Evolutionary conservation across 2,113 vertebrate genomes (phyloP).

Genomic region (Paedocypris sp.): DNA sequence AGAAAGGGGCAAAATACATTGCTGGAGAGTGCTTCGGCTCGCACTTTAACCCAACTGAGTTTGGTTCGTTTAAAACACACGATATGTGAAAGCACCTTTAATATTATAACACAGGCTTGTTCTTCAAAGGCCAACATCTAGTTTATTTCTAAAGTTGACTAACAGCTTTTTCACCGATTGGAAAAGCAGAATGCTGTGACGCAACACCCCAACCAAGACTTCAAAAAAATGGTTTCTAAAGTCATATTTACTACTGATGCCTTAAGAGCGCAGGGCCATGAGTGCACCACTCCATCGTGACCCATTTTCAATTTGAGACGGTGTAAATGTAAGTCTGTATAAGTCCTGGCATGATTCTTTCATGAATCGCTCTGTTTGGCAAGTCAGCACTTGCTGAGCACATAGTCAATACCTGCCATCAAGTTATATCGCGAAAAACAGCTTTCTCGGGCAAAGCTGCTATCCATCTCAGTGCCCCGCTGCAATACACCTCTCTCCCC

Average conservation of each 20-base stretch:
- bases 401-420: conserved; percentile 63
- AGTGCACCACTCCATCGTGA: background rate
- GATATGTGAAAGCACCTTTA: too few relatives aligned
- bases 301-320: background rate
- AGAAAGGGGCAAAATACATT: too few relatives aligned
- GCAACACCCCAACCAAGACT: too few relatives aligned
- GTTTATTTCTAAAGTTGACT: too few relatives aligned
- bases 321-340: conserved; percentile 37
- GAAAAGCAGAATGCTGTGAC: too few relatives aligned
- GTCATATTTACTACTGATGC: background rate
- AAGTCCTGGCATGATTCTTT: conserved; percentile 50
- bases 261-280: background rate
- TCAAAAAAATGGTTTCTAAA: background rate
- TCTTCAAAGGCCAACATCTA: too few relatives aligned
- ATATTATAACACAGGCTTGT: too few relatives aligned
- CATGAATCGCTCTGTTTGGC: conserved; percentile 52
- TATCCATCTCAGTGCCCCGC: conserved; percentile 51
- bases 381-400: conserved; percentile 49
- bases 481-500: conserved; percentile 45
- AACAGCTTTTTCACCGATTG: too few relatives aligned
- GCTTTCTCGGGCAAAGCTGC: conserved; percentile 38
- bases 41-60: too few relatives aligned
- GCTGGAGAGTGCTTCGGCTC: too few relatives aligned
- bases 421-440: conserved; percentile 52
- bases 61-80: too few relatives aligned